These are phyloP conservation scores for Microcebus jonahi DNA, from an alignment of 2,113 vertebrate species.

Conservation along the genomic window DNA sequence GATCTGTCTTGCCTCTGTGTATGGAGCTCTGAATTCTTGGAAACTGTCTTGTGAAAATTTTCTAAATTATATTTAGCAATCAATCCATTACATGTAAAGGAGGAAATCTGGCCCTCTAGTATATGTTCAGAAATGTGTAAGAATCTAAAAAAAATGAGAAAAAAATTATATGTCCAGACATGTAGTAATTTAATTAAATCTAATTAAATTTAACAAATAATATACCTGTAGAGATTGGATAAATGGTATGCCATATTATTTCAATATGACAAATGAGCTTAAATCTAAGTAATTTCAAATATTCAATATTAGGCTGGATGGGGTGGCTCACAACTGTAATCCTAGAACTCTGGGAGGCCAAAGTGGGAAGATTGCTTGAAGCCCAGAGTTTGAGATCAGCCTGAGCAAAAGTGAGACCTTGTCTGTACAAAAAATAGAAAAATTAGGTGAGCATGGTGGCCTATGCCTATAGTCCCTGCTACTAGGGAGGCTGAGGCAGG, in stretches of 20 bases:
- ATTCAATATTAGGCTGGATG: too few relatives aligned
- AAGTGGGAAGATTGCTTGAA: too few relatives aligned
- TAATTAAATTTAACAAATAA: not conserved
- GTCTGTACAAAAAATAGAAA: too few relatives aligned
- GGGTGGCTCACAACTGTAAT: too few relatives aligned
- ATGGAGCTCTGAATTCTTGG: slow-evolving; percentile 56
- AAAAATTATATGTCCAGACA: not conserved
- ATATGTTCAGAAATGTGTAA: not conserved
- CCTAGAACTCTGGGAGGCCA: too few relatives aligned
- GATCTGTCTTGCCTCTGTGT: not conserved
- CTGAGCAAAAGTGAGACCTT: too few relatives aligned
- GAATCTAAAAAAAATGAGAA: not conserved
- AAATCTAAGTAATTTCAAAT: not conserved
- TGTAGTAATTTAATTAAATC: not conserved
- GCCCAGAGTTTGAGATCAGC: too few relatives aligned
- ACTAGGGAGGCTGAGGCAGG: too few relatives aligned
- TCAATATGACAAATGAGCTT: not conserved
- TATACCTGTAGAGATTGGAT: not conserved
- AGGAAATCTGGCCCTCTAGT: not conserved
- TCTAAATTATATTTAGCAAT: slow-evolving; percentile 62
- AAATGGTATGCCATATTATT: not conserved
- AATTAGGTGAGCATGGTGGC: too few relatives aligned
- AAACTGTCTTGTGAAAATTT: slow-evolving; percentile 68
- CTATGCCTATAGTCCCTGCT: too few relatives aligned
- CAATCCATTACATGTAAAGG: not conserved